These are phyloP conservation scores for Ornithoptera alexandrae DNA, from an alignment of 2,888 invertebrate species.

Conservation along the genomic window DNA sequence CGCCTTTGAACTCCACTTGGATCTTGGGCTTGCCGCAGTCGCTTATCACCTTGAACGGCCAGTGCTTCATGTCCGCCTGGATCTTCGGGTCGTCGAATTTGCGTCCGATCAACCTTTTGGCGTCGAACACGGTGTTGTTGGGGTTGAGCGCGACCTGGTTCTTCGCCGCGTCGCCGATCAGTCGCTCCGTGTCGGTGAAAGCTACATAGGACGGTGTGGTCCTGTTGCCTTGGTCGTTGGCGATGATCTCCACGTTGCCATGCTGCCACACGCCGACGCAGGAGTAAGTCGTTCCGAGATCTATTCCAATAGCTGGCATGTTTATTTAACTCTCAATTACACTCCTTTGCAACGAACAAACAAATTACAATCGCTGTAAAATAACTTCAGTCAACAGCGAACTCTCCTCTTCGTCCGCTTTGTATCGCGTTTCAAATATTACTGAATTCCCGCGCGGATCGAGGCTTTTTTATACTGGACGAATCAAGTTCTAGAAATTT, in stretches of 20 bases:
- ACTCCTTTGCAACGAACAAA: too few species aligned
- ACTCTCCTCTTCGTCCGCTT: constrained; percentile 21
- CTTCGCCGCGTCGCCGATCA: constrained; percentile 93
- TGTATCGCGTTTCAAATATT: constrained; percentile 26
- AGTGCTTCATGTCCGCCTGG: constrained; percentile 86
- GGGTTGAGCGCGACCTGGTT: constrained; percentile 90
- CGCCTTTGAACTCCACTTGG: constrained; percentile 80
- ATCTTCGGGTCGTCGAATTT: constrained; percentile 85
- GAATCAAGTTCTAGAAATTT: constrained; percentile 53
- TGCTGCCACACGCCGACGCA: constrained; percentile 59
- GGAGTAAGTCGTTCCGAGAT: constrained; percentile 88
- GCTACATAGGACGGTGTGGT: constrained; percentile 94
- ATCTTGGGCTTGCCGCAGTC: constrained; percentile 82
- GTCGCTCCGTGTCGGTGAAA: constrained; percentile 90
- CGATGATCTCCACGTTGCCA: constrained; percentile 84
- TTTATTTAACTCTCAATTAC: too few species aligned
- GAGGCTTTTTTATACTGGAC: constrained; percentile 35
- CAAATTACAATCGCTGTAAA: constrained; percentile 10
- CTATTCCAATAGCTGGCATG: constrained; percentile 72
- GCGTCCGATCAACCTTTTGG: constrained; percentile 90
- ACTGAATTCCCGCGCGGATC: constrained; percentile 32
- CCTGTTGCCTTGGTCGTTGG: constrained; percentile 92
- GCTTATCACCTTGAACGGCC: constrained; percentile 85
- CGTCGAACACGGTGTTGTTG: constrained; percentile 86
- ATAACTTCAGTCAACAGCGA: constrained; percentile 26